Evolutionary conservation across 35 echinoderm and acorn worm genomes (phyloP).

Genomic region (Heliocidaris erythrogramma): DNA sequence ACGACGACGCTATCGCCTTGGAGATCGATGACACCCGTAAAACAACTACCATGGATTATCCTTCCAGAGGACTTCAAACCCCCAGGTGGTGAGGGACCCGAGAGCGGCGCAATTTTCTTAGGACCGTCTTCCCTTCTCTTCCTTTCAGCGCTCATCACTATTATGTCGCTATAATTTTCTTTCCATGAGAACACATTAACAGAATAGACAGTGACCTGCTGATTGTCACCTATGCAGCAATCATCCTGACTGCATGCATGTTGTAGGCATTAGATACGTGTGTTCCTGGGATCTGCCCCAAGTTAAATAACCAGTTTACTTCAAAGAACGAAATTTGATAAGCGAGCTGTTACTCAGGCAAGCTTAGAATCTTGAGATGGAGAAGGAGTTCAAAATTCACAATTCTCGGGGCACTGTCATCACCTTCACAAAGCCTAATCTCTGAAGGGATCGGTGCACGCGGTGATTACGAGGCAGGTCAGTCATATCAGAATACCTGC

Average conservation of each 20-base stretch:
- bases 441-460: neutral
- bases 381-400: neutral
- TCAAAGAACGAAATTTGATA: too few relatives aligned
- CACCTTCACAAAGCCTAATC: neutral
- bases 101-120: neutral
- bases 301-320: too few relatives aligned
- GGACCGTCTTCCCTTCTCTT: neutral
- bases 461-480: neutral
- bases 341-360: too few relatives aligned
- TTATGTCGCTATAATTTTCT: neutral
- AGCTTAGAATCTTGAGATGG: neutral
- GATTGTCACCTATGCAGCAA: neutral
- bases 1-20: slow-evolving; percentile 25
- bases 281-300: too few relatives aligned
- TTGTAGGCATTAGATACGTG: neutral
- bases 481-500: neutral
- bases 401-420: neutral
- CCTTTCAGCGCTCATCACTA: neutral
- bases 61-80: neutral
- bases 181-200: neutral
- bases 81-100: neutral
- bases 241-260: neutral
- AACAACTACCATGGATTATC: neutral
- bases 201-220: neutral
- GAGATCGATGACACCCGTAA: slow-evolving; percentile 22